These are phyloP conservation scores for Bombycilla garrulus DNA, from an alignment of 2,113 vertebrate genomes.

Conservation along the genomic window DNA sequence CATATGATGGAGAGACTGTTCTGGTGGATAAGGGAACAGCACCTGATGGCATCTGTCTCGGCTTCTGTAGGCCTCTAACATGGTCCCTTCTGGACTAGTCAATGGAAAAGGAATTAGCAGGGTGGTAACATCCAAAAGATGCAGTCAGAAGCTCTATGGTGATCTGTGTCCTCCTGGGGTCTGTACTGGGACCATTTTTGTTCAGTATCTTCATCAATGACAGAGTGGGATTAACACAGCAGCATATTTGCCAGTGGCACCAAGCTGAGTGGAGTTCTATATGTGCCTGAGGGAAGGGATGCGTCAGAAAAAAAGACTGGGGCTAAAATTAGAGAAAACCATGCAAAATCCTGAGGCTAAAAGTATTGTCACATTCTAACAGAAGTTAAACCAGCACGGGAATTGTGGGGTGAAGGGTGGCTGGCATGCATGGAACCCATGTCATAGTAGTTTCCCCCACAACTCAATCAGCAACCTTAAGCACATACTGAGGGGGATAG, in stretches of 20 bases:
- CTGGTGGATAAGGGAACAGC: not conserved
- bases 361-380: not conserved
- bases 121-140: not conserved
- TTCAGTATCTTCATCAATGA: too few species aligned
- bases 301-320: not conserved
- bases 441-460: not conserved
- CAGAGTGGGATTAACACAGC: not conserved
- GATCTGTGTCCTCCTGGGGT: not conserved
- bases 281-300: not conserved
- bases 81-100: not conserved
- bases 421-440: accelerated
- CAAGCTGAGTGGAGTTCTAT: not conserved
- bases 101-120: not conserved
- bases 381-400: not conserved
- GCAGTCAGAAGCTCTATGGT: accelerated
- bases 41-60: not conserved
- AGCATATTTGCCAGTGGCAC: not conserved
- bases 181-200: not conserved
- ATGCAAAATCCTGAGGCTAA: not conserved
- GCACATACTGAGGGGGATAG: not conserved
- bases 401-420: not conserved
- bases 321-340: not conserved
- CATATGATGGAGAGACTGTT: not conserved
- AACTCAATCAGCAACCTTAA: not conserved
- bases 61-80: not conserved